Base-by-base conservation (phyloP, 2,797 vertebrate species). In the Leptodactylus fallax region DNA sequence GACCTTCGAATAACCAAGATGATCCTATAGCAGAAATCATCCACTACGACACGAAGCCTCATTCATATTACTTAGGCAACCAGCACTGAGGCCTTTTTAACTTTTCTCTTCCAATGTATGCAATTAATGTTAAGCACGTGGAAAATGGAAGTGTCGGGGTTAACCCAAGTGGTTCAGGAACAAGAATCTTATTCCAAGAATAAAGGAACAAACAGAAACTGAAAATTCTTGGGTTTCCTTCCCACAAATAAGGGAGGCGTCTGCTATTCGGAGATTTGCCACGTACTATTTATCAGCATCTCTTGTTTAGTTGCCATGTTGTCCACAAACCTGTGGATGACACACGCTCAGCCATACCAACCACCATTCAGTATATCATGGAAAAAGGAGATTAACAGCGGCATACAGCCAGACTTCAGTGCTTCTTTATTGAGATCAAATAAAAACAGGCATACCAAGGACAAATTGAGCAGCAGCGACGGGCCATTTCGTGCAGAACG, bases 171-270 rank as follows among this genome's bases (percentile, higher is more conserved):
- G 27, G 71, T 82, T 86, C 71, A 82, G 55, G 56, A 89, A 45
- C 56, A 76, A 74, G 79, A 76, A 51, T 77, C 27, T 86, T 77
- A n/a, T 89, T 89, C 87, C 87, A 89, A 85, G 83, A 86, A 77
- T 85, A 81, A 72, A 86, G 78, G 51, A 89, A 85, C 67, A 88
- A 84, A 88, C 78, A 81, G 51, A 85, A 89, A 83, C 7, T 53
- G 51, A 53, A 67, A 78, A 85, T 79, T 89, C 79, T 89, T 88
- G 87, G 87, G 87, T 88, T 88, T 89, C 87, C 83, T 89, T 86
- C 69, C 87, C 83, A 82, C 87, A 89, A 83, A 85, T 67, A 67
- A 71, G n/a, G 13, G 60, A 36, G 80, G 81, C 0, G 79, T 86
- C 84, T 82, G 87, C 69, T 85, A 61, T 67, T 85, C 58, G 86